Evolutionary conservation across 2,113 vertebrate genomes (phyloP).

Genomic region (Thunnus thynnus): DNA sequence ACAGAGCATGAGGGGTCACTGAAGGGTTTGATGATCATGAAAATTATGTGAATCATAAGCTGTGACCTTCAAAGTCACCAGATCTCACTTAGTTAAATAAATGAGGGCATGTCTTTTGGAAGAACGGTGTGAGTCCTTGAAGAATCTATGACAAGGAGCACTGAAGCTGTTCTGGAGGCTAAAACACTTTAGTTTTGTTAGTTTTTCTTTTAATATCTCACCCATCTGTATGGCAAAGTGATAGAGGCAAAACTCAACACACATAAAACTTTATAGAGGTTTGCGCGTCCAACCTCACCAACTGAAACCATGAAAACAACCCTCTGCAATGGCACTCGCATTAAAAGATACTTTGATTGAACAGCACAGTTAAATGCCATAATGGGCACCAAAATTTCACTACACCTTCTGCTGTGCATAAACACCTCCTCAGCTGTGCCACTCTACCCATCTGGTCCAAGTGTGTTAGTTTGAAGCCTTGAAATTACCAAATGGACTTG

Average conservation of each 20-base stretch:
- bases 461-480: conserved; percentile 10
- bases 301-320: conserved; percentile 25
- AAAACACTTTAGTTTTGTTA: too few species aligned
- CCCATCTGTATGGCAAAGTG: background rate
- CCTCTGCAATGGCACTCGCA: conserved; percentile 4
- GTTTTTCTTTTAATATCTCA: too few species aligned
- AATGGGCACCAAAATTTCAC: conserved; percentile 31
- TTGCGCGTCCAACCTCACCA: conserved; percentile 2
- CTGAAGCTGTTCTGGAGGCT: too few species aligned
- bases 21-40: too few species aligned
- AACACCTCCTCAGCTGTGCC: conserved; percentile 26
- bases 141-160: too few species aligned
- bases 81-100: too few species aligned
- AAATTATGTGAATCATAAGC: too few species aligned
- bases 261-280: background rate
- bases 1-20: too few species aligned
- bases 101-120: too few species aligned
- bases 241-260: conserved; percentile 3
- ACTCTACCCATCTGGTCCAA: conserved; percentile 28
- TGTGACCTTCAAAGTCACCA: too few species aligned
- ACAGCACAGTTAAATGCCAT: conserved; percentile 24
- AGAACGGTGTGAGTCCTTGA: too few species aligned
- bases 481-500: conserved; percentile 21
- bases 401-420: conserved; percentile 33
- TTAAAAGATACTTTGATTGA: background rate